Conservation (phyloP, 2,888 invertebrate genomes). For the Tortricodes alternella region DNA sequence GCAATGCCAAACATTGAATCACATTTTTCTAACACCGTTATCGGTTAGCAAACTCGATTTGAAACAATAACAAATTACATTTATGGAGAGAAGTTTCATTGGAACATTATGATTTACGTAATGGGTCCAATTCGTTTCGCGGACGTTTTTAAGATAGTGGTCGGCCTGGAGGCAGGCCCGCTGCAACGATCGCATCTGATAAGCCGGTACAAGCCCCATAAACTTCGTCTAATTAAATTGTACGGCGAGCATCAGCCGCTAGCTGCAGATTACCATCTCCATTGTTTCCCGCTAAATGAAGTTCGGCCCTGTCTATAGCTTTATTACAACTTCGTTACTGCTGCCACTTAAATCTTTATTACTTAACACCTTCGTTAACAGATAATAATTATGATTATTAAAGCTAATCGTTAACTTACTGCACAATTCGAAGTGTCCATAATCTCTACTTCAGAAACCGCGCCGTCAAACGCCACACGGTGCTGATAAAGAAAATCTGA, state of each 20-base stretch:
- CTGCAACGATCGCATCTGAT: constrained; percentile 62
- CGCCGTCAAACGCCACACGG: constrained; percentile 89
- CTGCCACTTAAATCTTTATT: constrained; percentile 32
- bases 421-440: constrained; percentile 91
- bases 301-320: constrained; percentile 61
- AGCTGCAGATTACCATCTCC: constrained; percentile 71
- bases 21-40: constrained; percentile 61
- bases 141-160: constrained; percentile 31
- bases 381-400: constrained; percentile 14
- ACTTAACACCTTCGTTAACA: constrained; percentile 10
- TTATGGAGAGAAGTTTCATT: neutral
- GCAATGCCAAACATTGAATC: constrained; percentile 58
- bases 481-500: constrained; percentile 91
- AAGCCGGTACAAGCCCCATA: constrained; percentile 66
- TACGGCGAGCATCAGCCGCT: constrained; percentile 64
- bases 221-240: constrained; percentile 79
- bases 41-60: constrained; percentile 34
- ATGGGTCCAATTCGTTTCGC: constrained; percentile 22
- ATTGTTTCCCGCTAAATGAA: constrained; percentile 77
- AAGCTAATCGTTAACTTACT: constrained; percentile 77
- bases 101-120: constrained; percentile 7
- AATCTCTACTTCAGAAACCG: constrained; percentile 90
- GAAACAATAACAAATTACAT: neutral
- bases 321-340: constrained; percentile 51
- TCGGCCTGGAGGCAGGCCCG: constrained; percentile 46